Percentiles rank a stretch among this genome's conserved stretches.
Conservation (phyloP, 2,113 vertebrate genomes). For the Cyanocitta stelleri region DNA sequence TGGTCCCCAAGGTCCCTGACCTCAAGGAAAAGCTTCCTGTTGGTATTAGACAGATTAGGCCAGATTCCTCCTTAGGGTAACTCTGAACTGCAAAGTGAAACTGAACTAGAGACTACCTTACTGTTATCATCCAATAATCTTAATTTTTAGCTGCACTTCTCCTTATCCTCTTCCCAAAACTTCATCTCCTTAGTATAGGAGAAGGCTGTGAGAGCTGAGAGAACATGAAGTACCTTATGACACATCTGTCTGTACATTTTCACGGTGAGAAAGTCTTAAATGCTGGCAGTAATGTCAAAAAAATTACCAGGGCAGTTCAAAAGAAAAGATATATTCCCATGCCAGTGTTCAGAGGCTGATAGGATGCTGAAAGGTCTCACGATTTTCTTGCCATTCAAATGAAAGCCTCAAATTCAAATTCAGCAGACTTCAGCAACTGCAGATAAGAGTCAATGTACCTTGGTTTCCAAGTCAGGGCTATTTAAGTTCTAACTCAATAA, state of each 20-base stretch:
- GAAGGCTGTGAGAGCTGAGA: not conserved
- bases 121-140: not conserved
- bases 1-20: not conserved
- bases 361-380: not conserved
- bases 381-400: not conserved
- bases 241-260: not conserved
- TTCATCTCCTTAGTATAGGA: not conserved
- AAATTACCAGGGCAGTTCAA: not conserved
- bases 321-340: not conserved
- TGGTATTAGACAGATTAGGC: not conserved
- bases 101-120: not conserved
- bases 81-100: not conserved
- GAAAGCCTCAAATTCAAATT: not conserved
- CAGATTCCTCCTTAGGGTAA: not conserved
- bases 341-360: not conserved
- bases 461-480: not conserved
- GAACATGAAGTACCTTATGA: not conserved
- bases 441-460: not conserved
- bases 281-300: not conserved
- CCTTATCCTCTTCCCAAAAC: not conserved
- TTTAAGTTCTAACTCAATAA: not conserved
- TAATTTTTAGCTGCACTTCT: not conserved
- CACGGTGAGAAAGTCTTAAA: not conserved
- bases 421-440: not conserved
- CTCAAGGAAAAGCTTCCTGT: not conserved